Conservation (phyloP, 2,797 vertebrate genomes). For the Trachurus trachurus region DNA sequence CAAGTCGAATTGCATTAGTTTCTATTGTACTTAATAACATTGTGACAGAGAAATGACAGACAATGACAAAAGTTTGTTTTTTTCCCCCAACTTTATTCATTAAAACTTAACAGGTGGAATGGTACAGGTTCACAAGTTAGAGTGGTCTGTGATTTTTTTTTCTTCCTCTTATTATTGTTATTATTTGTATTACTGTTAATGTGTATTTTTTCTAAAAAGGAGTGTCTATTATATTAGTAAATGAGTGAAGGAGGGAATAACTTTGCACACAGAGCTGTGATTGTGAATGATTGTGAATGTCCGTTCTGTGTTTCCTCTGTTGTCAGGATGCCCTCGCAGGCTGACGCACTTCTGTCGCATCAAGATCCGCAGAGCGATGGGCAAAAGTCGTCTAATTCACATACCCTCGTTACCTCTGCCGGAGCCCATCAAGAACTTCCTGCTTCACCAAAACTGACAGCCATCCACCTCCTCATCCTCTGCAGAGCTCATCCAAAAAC, state of each 20-base stretch:
- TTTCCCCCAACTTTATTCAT: too few relatives aligned
- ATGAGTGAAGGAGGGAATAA: not conserved
- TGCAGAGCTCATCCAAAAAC: slow-evolving; percentile 17
- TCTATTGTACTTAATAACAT: not conserved
- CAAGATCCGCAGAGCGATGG: slow-evolving; percentile 88
- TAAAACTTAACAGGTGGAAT: too few relatives aligned
- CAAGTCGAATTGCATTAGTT: not conserved
- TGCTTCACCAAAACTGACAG: slow-evolving; percentile 86
- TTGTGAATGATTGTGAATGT: not conserved
- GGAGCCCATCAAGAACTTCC: slow-evolving; percentile 89
- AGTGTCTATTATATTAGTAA: too few relatives aligned
- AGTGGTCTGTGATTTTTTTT: too few relatives aligned
- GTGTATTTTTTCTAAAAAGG: too few relatives aligned
- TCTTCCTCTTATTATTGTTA: too few relatives aligned
- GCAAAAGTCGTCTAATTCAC: slow-evolving; percentile 88
- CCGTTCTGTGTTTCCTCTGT: slow-evolving; percentile 1
- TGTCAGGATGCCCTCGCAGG: slow-evolving; percentile 85
- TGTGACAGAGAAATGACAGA: too few relatives aligned
- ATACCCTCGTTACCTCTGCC: slow-evolving; percentile 91
- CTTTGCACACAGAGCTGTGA: not conserved
- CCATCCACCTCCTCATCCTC: slow-evolving; percentile 10
- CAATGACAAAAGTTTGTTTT: not conserved
- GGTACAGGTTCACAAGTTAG: too few relatives aligned
- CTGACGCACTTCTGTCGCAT: slow-evolving; percentile 92
- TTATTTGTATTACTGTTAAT: too few relatives aligned